Evolutionary conservation across 2,113 vertebrate genomes (phyloP).

Genomic region (Nothoprocta pentlandii): DNA sequence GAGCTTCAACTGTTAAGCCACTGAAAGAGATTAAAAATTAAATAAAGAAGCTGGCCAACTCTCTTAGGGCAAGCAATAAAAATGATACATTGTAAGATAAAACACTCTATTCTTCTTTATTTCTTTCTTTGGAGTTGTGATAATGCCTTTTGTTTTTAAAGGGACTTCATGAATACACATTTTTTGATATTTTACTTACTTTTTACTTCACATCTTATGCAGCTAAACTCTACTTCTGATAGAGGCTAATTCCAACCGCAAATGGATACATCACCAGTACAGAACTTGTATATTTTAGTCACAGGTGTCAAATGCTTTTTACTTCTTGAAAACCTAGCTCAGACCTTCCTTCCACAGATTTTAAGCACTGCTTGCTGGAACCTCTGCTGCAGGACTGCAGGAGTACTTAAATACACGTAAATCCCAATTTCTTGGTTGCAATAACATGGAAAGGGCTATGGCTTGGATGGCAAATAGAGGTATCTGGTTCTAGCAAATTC

Average conservation of each 20-base stretch:
- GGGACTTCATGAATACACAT: neutral
- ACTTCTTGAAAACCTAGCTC: neutral
- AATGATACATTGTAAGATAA: neutral
- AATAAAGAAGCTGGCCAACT: too few relatives aligned
- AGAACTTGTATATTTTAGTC: neutral
- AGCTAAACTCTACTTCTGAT: neutral
- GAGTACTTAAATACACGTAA: fast-evolving
- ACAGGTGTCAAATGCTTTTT: neutral
- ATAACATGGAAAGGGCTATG: neutral
- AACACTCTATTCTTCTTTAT: neutral
- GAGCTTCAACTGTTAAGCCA: neutral
- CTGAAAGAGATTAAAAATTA: neutral
- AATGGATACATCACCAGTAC: neutral
- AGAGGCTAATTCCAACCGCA: neutral
- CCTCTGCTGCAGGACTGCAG: neutral
- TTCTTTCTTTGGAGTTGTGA: too few relatives aligned
- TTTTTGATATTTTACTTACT: neutral
- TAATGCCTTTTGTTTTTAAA: neutral
- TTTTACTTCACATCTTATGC: neutral
- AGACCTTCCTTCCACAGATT: neutral
- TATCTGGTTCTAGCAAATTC: neutral
- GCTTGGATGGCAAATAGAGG: neutral
- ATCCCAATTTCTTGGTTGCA: neutral
- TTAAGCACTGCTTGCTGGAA: neutral
- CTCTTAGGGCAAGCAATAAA: neutral